phyloP scores from a whole-genome alignment of 2,888 invertebrate genomes.

The Torymus aiolomorphi region DNA sequence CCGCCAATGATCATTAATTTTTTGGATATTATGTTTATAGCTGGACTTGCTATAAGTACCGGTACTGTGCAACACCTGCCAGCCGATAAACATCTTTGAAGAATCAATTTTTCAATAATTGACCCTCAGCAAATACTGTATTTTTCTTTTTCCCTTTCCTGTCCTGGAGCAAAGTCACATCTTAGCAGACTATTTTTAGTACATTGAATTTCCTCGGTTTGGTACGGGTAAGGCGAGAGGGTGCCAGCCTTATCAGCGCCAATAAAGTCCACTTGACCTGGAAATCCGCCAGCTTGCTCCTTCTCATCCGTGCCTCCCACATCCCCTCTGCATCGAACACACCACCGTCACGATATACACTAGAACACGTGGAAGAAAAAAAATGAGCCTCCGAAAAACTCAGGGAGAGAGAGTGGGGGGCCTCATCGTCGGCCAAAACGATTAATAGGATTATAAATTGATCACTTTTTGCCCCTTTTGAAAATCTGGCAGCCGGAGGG shows the following conservation, averaged over 20 bases:
- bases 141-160: no score
- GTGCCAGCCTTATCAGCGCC: slow-evolving; percentile 50
- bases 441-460: slow-evolving; percentile 58
- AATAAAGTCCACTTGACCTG: slow-evolving; percentile 58
- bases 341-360: not conserved
- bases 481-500: slow-evolving; percentile 27
- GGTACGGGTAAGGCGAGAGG: not conserved
- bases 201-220: slow-evolving; percentile 50
- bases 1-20: no score
- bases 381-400: not conserved
- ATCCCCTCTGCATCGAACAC: not conserved
- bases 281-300: slow-evolving; percentile 51
- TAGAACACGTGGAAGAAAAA: not conserved
- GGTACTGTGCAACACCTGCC: not conserved
- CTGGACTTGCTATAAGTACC: no score
- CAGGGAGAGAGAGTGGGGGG: not conserved
- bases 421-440: slow-evolving; percentile 24
- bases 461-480: slow-evolving; percentile 45
- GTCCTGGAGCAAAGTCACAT: no score
- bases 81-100: not conserved
- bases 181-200: slow-evolving; percentile 48
- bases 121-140: slow-evolving; percentile 25
- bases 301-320: not conserved
- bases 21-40: no score
- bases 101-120: slow-evolving; percentile 53